Base-by-base conservation (phyloP, 2,888 invertebrate species). In the Omphaloscelis lunosa region DNA sequence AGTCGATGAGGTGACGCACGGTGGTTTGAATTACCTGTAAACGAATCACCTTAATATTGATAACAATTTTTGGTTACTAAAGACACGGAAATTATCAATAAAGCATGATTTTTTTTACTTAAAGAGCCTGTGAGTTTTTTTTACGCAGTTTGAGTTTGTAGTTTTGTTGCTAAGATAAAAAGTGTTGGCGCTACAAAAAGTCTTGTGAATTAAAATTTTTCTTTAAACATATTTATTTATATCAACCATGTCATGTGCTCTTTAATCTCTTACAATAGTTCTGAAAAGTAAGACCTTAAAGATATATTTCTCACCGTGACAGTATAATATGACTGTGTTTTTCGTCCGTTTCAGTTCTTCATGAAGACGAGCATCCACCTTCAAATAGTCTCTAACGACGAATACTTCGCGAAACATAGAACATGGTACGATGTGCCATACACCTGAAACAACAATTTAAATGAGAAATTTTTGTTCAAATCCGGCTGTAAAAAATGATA, bases 361-460 rank as follows among this genome's bases (percentile, higher is more conserved):
- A n/a, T 91, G 90, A 0, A 94, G 89, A 23, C 89, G 86, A 7
- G 82, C 70, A 56, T 93, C 92, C 4, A 92, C 65, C 0, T 85
- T 86, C 9, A 79, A 45, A 58, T 86, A 83, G 67, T 93, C 92
- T 1, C 84, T 83, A 1, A 90, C 84, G 1, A 91, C 84, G 68
- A 91, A 91, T 12, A 94, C 85, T 7, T 93, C 90, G 0, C 88
- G 90, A 75, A 94, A 93, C 82, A 93, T 89, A 0, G 92, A 92
- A 80, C 92, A 90, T 0, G 95, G 95, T 0, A 94, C 90, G n/a
- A 95, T 92, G 72, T 95, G 95, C 95, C 95, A 95, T 6, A 91
- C 93, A 7, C 95, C 95, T 95, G 87, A 0, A 77, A 81, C n/a
- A 84, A 41, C 7, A n/a, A 20, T 3, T 5, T 58, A 1, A 27